Base-by-base conservation (phyloP, 2,797 vertebrate genomes). In the Phaenicophaeus curvirostris region DNA sequence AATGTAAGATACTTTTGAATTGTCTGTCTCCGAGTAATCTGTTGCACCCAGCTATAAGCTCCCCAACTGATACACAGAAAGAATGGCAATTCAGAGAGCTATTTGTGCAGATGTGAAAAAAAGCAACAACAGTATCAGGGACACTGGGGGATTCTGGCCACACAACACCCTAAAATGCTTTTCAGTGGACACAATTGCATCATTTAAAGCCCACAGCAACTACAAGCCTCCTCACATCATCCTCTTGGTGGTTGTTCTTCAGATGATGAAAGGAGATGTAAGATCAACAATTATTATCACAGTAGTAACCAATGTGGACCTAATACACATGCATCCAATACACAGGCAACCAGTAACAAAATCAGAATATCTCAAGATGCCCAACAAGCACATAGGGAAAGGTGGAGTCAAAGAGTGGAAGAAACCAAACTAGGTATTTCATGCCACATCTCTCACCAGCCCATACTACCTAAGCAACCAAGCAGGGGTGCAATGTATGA, bases 401-500 rank as follows among this genome's bases (percentile, higher is more conserved):
- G 18, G 44, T 4, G 5, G 12, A 15, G 44, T 71, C 33, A 61
- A 82, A 80, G 33, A 83, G 28, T 21, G 14, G 41, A 33, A 88
- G 57, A 74, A 42, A 54, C 8, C 37, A 59, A 74, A 84, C 39
- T 13, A 48, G 23, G 33, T 30, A 66, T 54, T 78, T 76, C 48
- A 31, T 3, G 20, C 63, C 74, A 27, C 15, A 31, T 27, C 39
- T 73, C 67, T 33, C 51, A 62, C 17, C 48, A 79, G 33, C 13
- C 17, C 1, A 2, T 2, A 82, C 2, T 35, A 82, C n/a, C 4
- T 37, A 86, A 54, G 71, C 5, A 59, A 89, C 54, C 46, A 42
- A 78, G 58, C 20, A 76, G 13, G 7, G 19, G 19, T 10, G 17
- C 65, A 69, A 35, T 0, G 0, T 11, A 25, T 2, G 1, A 27